A percentile compares a stretch with the other conserved stretches of the same genome.
phyloP scores from a whole-genome alignment of 2,888 invertebrate species.

The Heliothis peltigera region DNA sequence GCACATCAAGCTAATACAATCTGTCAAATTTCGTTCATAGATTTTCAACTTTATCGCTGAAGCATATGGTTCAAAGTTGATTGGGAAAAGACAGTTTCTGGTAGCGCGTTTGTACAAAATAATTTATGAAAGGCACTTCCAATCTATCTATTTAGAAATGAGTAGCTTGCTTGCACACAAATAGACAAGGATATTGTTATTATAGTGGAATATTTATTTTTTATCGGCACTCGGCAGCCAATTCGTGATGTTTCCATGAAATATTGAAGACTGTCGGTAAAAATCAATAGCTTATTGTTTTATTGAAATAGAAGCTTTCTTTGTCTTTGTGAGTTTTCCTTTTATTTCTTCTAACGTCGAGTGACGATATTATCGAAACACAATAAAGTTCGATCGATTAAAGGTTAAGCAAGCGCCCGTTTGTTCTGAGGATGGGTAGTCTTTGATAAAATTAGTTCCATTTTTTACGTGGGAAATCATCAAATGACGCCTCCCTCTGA shows the following conservation, averaged over 20 bases:
- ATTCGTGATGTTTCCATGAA: slow-evolving; percentile 19
- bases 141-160: slow-evolving; percentile 5
- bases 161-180: slow-evolving; percentile 14
- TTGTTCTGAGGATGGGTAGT: no score
- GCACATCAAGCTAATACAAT: no score
- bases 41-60: no score
- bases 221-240: slow-evolving; percentile 24
- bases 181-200: slow-evolving; percentile 8
- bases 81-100: no score
- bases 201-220: slow-evolving; percentile 16
- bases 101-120: slow-evolving; percentile 19
- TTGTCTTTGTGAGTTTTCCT: background rate
- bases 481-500: no score
- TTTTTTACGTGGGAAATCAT: no score
- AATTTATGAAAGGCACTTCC: slow-evolving; percentile 12
- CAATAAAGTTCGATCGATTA: no score
- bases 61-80: no score
- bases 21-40: no score
- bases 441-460: no score
- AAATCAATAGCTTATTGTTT: slow-evolving; percentile 41
- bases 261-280: slow-evolving; percentile 14
- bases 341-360: background rate
- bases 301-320: background rate
- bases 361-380: background rate
- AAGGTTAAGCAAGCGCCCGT: no score